Percentiles rank a stretch among this genome's conserved stretches.
These are phyloP conservation scores for Eulacestoma nigropectus DNA, from an alignment of 2,113 vertebrate species.

Conservation along the genomic window DNA sequence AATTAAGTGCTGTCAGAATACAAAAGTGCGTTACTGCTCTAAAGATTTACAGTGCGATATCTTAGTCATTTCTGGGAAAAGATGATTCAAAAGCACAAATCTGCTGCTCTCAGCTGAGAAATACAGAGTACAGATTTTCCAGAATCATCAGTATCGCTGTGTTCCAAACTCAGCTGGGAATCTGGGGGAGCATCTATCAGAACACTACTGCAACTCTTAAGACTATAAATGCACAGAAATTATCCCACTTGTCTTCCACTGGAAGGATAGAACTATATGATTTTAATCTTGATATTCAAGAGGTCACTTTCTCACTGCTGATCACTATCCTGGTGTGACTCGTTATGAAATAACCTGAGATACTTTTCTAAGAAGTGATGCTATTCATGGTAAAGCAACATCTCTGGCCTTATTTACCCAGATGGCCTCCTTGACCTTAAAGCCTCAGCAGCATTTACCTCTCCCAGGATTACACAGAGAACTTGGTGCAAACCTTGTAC, in stretches of 20 bases:
- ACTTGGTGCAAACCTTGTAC: background rate
- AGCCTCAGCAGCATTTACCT: background rate
- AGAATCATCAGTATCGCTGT: background rate
- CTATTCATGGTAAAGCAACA: background rate
- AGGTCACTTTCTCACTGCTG: background rate
- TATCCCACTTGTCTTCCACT: slow-evolving; percentile 18
- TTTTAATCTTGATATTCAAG: background rate
- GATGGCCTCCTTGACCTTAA: background rate
- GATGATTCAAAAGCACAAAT: background rate
- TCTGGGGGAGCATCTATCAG: background rate
- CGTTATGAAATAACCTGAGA: background rate
- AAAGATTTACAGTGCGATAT: background rate
- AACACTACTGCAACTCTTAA: slow-evolving; percentile 10
- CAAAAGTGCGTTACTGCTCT: background rate
- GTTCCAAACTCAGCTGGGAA: slow-evolving; percentile 29
- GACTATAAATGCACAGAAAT: slow-evolving; percentile 21
- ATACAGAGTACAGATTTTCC: background rate
- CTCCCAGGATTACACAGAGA: background rate
- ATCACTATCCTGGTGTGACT: background rate
- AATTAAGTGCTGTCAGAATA: background rate
- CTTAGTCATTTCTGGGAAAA: background rate
- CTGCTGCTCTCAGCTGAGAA: slow-evolving; percentile 31
- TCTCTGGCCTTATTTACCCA: background rate
- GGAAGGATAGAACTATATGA: slow-evolving; percentile 9
- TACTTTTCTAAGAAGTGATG: background rate